These are phyloP conservation scores for Hypanus sabinus DNA, from an alignment of 2,113 vertebrate genomes.

Conservation along the genomic window DNA sequence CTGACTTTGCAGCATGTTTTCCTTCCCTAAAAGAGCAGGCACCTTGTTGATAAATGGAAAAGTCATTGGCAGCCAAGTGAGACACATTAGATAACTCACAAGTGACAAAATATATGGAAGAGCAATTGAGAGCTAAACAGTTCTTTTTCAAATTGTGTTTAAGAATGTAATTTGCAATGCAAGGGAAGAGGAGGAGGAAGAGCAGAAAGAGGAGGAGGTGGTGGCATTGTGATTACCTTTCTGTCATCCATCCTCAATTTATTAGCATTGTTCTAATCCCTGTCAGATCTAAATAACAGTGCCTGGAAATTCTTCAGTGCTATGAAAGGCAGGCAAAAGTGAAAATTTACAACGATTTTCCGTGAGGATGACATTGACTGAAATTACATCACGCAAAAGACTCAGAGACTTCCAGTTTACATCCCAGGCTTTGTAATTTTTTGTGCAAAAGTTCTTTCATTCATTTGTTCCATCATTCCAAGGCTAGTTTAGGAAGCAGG, in stretches of 20 bases:
- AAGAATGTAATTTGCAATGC: neutral
- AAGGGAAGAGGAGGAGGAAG: neutral
- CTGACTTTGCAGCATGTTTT: neutral
- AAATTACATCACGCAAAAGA: no score
- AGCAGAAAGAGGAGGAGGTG: neutral
- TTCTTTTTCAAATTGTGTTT: conserved; percentile 17
- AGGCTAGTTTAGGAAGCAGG: no score
- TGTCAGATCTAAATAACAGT: neutral
- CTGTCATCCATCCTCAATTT: conserved; percentile 1
- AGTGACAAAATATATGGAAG: neutral
- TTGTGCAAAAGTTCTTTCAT: no score
- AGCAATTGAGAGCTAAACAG: neutral
- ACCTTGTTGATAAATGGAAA: neutral
- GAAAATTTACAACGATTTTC: no score
- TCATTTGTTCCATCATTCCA: no score
- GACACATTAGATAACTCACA: neutral
- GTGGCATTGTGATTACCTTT: neutral
- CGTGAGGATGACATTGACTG: no score
- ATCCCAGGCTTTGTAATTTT: no score
- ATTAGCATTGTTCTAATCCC: neutral
- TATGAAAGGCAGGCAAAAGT: no score
- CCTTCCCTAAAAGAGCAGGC: neutral
- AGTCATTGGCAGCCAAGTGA: neutral
- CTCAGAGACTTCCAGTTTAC: no score
- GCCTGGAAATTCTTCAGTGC: no score